Evolutionary conservation across 2,888 invertebrate species (phyloP).

Genomic region (Drosophila peninsularis): DNA sequence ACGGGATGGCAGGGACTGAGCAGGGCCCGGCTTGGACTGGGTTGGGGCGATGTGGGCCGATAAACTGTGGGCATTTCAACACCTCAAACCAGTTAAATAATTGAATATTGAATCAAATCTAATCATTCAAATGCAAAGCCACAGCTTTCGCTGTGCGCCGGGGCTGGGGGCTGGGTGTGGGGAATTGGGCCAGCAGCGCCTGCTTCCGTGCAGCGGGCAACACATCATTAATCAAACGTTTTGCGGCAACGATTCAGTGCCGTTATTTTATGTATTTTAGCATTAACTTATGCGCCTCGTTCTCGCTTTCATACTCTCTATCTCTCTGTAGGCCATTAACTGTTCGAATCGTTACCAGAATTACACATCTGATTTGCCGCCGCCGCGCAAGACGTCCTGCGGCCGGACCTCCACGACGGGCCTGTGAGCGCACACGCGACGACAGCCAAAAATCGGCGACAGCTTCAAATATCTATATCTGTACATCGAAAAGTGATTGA

Average conservation of each 20-base stretch:
- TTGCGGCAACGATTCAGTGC: constrained; percentile 48
- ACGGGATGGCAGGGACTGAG: constrained; percentile 13
- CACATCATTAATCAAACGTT: constrained; percentile 79
- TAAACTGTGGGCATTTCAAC: constrained; percentile 69
- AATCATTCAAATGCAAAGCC: constrained; percentile 78
- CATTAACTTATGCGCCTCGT: constrained; percentile 47
- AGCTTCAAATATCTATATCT: constrained; percentile 13
- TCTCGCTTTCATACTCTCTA: constrained; percentile 14
- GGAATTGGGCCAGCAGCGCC: constrained; percentile 42
- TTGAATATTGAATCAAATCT: constrained; percentile 80
- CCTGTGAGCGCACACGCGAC: constrained; percentile 49
- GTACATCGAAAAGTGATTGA: constrained; percentile 32
- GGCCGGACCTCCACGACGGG: constrained; percentile 82
- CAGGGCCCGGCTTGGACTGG: not conserved
- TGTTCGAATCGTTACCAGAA: constrained; percentile 81
- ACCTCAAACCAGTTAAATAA: constrained; percentile 78
- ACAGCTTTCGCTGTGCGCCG: constrained; percentile 19
- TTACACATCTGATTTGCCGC: constrained; percentile 81
- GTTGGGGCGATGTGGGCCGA: not conserved
- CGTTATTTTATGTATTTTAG: constrained; percentile 56
- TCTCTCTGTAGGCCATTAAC: constrained; percentile 78
- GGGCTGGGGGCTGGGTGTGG: constrained; percentile 26
- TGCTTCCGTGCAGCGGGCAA: constrained; percentile 33
- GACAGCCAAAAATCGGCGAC: constrained; percentile 17
- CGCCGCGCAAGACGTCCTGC: constrained; percentile 82